Percentiles rank a stretch among this genome's conserved stretches.
These are phyloP conservation scores for Monopterus albus DNA, from an alignment of 2,113 vertebrate species.

Conservation along the genomic window DNA sequence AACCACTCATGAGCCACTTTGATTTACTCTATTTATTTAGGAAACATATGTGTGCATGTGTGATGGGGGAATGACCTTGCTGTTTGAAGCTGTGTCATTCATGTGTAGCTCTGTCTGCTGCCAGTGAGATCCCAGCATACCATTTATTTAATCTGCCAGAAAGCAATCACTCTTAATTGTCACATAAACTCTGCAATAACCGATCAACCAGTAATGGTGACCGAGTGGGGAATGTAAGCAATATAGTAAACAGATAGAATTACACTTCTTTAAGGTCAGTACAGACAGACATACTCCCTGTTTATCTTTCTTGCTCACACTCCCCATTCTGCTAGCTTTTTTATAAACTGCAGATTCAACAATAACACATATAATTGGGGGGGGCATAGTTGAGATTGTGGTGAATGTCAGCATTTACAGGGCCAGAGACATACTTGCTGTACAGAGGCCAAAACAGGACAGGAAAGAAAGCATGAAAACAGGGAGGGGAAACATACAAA, in stretches of 20 bases:
- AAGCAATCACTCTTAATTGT: conserved; percentile 80
- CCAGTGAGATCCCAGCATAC: conserved; percentile 76
- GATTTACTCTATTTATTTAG: conserved; percentile 81
- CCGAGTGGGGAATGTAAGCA: conserved; percentile 31
- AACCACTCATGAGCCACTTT: conserved; percentile 72
- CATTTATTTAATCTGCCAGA: conserved; percentile 81
- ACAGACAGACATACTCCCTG: conserved; percentile 35
- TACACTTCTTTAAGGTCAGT: conserved; percentile 39
- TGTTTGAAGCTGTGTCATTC: conserved; percentile 71
- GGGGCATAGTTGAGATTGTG: conserved; percentile 29
- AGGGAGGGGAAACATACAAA: conserved; percentile 19
- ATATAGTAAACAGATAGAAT: conserved; percentile 60
- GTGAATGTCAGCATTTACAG: conserved; percentile 57
- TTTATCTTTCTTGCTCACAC: conserved; percentile 44
- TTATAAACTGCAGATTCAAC: conserved; percentile 34
- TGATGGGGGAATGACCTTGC: conserved; percentile 25
- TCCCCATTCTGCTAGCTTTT: conserved; percentile 19
- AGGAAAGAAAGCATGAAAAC: conserved; percentile 42
- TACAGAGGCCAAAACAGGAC: conserved; percentile 45
- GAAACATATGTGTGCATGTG: conserved; percentile 52
- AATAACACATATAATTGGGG: conserved; percentile 38
- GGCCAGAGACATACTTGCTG: conserved; percentile 18
- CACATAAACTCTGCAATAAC: conserved; percentile 73
- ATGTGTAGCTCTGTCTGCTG: conserved; percentile 72
- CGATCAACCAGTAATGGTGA: conserved; percentile 74